Conservation (phyloP, 1,140 invertebrate species). For the Andricus grossulariae region DNA sequence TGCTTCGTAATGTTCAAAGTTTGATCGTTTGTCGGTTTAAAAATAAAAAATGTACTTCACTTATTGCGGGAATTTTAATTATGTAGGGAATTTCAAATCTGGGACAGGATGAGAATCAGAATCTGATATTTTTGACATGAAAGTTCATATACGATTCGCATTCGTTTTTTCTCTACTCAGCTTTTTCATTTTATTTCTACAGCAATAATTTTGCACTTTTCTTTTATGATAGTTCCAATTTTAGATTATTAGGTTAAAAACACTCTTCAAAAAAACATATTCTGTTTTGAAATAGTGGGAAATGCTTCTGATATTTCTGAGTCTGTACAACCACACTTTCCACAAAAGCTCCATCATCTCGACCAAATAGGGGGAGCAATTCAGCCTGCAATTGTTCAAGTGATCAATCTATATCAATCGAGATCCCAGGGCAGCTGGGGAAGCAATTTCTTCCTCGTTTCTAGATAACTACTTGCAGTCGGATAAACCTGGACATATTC, state of each 20-base stretch:
- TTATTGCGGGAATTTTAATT: slow-evolving; percentile 17
- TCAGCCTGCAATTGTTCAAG: neutral
- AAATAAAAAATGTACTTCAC: neutral
- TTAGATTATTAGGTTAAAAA: slow-evolving; percentile 5
- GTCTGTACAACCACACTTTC: slow-evolving; percentile 12
- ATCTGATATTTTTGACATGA: slow-evolving; percentile 20
- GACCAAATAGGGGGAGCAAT: neutral
- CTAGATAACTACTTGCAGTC: slow-evolving; percentile 11
- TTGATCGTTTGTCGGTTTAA: slow-evolving; percentile 10
- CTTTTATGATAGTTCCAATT: neutral
- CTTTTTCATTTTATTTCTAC: too few species aligned
- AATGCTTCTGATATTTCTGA: slow-evolving; percentile 14
- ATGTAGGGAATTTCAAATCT: slow-evolving; percentile 2
- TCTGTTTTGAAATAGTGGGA: slow-evolving; percentile 3
- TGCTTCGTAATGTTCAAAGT: neutral
- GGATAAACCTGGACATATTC: neutral
- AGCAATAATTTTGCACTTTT: too few species aligned
- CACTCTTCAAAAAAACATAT: neutral
- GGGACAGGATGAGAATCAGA: slow-evolving; percentile 11
- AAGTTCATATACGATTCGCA: slow-evolving; percentile 8
- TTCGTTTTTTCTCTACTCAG: neutral
- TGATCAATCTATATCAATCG: slow-evolving; percentile 54
- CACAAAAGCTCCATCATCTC: slow-evolving; percentile 20
- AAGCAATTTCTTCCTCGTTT: slow-evolving; percentile 47
- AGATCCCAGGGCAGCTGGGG: slow-evolving; percentile 43